Conservation (phyloP, 2,113 vertebrate genomes). For the Felis catus region F.catus_Fca126_mat1.0 CM031420.1:127678501-127679000, state of each 20-base stretch:
- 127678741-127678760: background rate
- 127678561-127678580: background rate
- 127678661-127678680: background rate
- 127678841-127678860: background rate
- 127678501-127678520: background rate
- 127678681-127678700: background rate
- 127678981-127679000: background rate
- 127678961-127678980: background rate
- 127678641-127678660: background rate
- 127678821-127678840: background rate
- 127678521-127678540: background rate
- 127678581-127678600: background rate
- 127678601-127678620: background rate
- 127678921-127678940: too few species aligned
- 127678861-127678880: background rate
- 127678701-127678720: background rate
- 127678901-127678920: background rate
- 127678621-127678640: background rate
- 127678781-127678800: background rate
- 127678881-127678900: background rate
- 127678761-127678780: background rate
- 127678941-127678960: too few species aligned
- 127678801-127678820: background rate
- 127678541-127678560: background rate
- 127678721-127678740: background rate